These are phyloP conservation scores for Oscheius onirici DNA, from an alignment of 2,888 invertebrate species.

Conservation along the genomic window DNA sequence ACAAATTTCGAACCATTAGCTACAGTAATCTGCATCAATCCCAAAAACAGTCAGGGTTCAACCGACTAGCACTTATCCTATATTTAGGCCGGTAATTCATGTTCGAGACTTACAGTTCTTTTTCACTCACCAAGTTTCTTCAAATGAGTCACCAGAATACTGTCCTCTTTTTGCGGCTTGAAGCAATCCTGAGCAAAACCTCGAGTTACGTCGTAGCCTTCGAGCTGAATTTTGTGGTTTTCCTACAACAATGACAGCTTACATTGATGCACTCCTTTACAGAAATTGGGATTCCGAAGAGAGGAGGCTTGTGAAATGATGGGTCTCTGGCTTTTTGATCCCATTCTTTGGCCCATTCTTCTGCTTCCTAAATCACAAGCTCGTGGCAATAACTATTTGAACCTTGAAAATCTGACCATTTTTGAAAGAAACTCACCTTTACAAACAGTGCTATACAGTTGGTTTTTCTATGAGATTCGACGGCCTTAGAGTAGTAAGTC, in stretches of 20 bases:
- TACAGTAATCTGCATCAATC: no score
- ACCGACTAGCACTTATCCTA: no score
- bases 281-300: slow-evolving; percentile 68
- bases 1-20: no score
- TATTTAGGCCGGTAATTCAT: no score
- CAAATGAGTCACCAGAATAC: slow-evolving; percentile 52
- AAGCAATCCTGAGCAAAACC: slow-evolving; percentile 71
- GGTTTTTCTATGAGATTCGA: slow-evolving; percentile 58
- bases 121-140: slow-evolving; percentile 53
- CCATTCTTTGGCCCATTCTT: slow-evolving; percentile 54
- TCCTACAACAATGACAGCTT: neutral
- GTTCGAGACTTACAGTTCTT: no score
- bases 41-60: no score
- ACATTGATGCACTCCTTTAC: slow-evolving; percentile 63
- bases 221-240: slow-evolving; percentile 43
- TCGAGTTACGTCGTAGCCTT: slow-evolving; percentile 62
- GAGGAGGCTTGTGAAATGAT: slow-evolving; percentile 53
- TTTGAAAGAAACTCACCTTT: slow-evolving; percentile 33
- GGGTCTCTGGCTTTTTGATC: slow-evolving; percentile 52
- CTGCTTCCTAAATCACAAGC: slow-evolving; percentile 49
- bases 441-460: slow-evolving; percentile 62
- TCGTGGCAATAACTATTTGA: no score
- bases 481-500: slow-evolving; percentile 52
- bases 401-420: no score
- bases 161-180: slow-evolving; percentile 48